Percentiles rank a stretch among this genome's conserved stretches.
Evolutionary conservation across 2,113 vertebrate species (phyloP).

Genomic region (Ursus arctos): DNA sequence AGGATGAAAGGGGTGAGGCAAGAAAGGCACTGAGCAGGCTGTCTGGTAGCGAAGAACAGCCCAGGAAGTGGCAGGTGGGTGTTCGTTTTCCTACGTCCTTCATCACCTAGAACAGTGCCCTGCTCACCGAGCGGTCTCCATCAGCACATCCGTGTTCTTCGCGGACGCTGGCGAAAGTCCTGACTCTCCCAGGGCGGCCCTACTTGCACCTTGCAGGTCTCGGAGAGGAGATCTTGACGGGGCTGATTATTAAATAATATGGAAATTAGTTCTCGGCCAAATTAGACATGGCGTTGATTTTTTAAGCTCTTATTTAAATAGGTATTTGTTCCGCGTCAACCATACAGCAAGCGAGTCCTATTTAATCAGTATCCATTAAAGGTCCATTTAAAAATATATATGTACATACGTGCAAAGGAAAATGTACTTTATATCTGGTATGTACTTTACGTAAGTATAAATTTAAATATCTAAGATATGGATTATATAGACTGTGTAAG

Average conservation of each 20-base stretch:
- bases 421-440: neutral
- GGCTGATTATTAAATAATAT: neutral
- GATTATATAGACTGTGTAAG: neutral
- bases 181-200: neutral
- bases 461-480: neutral
- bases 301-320: slow-evolving; percentile 22
- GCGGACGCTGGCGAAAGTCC: rapidly evolving
- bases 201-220: neutral
- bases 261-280: neutral
- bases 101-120: neutral
- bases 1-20: neutral
- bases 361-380: neutral
- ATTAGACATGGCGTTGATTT: slow-evolving; percentile 21
- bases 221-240: neutral
- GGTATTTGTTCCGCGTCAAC: neutral
- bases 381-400: neutral
- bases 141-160: neutral
- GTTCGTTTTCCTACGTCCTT: neutral
- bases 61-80: neutral
- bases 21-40: neutral
- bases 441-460: neutral
- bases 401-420: neutral
- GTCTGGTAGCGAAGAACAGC: neutral
- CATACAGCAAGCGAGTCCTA: slow-evolving; percentile 11
- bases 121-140: rapidly evolving